Evolutionary conservation across 2,113 vertebrate genomes (phyloP), one percentile per base, ranked within the genome.

Genomic region (Micronisus gabar): DNA sequence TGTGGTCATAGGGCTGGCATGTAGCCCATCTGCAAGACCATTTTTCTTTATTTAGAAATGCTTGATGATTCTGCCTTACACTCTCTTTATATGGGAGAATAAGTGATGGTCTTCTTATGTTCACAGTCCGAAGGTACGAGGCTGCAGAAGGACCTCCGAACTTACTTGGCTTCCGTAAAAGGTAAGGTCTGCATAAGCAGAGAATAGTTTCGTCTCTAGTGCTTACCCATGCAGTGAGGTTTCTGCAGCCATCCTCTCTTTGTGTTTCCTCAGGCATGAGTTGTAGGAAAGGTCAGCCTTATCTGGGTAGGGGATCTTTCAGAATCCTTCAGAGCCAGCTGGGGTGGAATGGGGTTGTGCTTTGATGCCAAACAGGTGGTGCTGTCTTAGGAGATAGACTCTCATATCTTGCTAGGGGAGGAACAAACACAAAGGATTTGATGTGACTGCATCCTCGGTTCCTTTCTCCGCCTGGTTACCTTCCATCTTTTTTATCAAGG

Each of bases 161-260:
- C 99, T n/a, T 99, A 99, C 93, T 89, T 99, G 96, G 97, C 99
- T 47, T 99, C 99, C 0, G 99, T 99, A 32, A 99, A 99, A 99
- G 98, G 99, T 99, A 94, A 97, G 23, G 12, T 53, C 71, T 92
- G 53, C 23, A 4, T 4, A 23, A 66, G 17, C 73, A 75, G 45
- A 71, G 61, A 6, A 41, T 48, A 32, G 14, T 74, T 47, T 93
- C 4, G 15, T 32, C 38, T 58, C 26, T 41, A n/a, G 56, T 15
- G 13, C 43, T 66, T 13, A 7, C 23, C 30, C 58, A 3, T 0
- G 0, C 21, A 13, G 29, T 48, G 75, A 74, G 32, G 14, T 80
- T 81, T 83, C 88, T 82, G 63, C 25, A 76, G 45, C 22, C 15
- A 7, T 45, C 29, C n/a, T 29, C 36, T 75, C 29, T 52, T 72